Conservation (phyloP, 1,140 invertebrate genomes). For the Tetraneura akinire region DNA sequence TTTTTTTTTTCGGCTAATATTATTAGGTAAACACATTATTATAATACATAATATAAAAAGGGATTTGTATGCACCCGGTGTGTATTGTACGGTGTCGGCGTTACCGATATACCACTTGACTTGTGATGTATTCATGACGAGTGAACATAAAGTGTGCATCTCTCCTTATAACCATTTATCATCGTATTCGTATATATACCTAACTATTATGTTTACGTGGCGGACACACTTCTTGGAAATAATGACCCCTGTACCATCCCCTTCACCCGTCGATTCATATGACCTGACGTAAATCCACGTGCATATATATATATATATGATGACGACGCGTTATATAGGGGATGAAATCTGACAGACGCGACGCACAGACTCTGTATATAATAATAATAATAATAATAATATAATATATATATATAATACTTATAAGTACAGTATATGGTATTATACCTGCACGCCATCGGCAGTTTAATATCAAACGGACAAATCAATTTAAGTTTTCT, state of each 20-base stretch:
- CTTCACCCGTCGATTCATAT: neutral
- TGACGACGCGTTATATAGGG: neutral
- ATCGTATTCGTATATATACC: neutral
- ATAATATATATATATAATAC: neutral
- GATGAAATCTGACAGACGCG: conserved; percentile 35
- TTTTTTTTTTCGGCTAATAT: conserved; percentile 8
- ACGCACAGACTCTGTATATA: neutral
- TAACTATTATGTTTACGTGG: neutral
- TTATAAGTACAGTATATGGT: neutral
- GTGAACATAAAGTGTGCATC: conserved; percentile 15
- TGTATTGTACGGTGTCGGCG: neutral
- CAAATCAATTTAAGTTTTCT: conserved; percentile 20
- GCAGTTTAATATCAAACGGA: neutral
- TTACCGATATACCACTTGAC: conserved; percentile 29
- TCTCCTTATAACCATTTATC: conserved; percentile 4
- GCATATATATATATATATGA: neutral
- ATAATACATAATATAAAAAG: neutral
- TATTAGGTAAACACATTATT: conserved; percentile 23
- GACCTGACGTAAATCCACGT: neutral
- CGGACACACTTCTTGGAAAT: conserved; percentile 29
- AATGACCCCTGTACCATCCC: neutral
- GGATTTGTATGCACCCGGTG: neutral
- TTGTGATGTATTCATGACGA: conserved; percentile 24
- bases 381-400: too few species aligned
- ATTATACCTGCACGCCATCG: neutral